Base-by-base conservation (phyloP, 1,140 invertebrate genomes). In the Drosophila sp. region DNA sequence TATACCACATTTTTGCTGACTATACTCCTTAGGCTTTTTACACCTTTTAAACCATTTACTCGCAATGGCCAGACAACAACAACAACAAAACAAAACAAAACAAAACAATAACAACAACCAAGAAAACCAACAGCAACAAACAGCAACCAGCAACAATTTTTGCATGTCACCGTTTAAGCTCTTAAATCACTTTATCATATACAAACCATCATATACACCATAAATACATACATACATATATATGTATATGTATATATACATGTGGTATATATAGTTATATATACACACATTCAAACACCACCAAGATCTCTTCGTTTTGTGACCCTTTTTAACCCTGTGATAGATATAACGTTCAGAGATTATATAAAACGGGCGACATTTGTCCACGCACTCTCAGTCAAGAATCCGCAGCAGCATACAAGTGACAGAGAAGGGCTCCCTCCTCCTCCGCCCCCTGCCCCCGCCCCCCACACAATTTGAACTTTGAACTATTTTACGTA, bases 21-120 rank as follows among this genome's bases (percentile, higher is more conserved):
- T 89, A 73, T 87, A 87, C 73, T 87, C 80, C 76, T 89, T 87
- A 87, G 84, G 84, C 84, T 87, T 87, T 87, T 87, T 87, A 87
- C 84, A 87, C 84, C 84, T 89, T 84, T 84, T 89, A 87, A 17
- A 80, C 84, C 80, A 89, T 84, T 84, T 78, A 85, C 79, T 84
- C 81, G 80, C 81, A 83, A 82, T 62, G 64, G 73, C 80, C 76
- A 84, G 73, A 83, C 76, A 76, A 76, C n/a, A 66, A 35, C 38
- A 27, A 71, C 33, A 61, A 50, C 3, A 76, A 69, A 35, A 27
- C 66, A 60, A 25, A 25, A 29, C 35, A 17, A 64, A 8, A 32
- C 29, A 10, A 32, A 32, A 41, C 35, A 66, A 29, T 32, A 29
- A 71, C 54, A 63, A 62, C 3, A 76, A 69, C 54, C 7, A 72